phyloP scores from a whole-genome alignment of 1,140 invertebrate species.

The Oreohelix idahoensis region DNA sequence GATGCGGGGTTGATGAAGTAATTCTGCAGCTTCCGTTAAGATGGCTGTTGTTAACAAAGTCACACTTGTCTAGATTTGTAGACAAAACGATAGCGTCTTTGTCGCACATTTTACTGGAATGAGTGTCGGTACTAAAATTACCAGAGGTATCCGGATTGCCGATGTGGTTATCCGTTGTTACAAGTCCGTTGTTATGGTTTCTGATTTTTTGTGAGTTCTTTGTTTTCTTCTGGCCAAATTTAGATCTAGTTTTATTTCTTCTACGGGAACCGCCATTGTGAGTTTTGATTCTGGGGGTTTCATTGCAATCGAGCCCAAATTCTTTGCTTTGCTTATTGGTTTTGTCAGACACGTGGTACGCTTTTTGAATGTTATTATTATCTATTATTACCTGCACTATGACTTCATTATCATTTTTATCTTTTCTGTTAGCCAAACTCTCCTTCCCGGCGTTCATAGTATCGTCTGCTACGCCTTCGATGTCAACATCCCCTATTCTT shows the following conservation, averaged over 20 bases:
- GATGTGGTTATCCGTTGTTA: not conserved
- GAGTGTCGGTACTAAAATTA: too few species aligned
- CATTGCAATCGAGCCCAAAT: not conserved
- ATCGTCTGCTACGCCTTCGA: conserved; percentile 21
- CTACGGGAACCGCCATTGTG: not conserved
- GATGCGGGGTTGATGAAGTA: not conserved
- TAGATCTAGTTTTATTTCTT: not conserved
- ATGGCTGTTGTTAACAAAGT: not conserved
- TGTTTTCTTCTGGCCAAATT: not conserved
- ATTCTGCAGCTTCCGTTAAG: not conserved
- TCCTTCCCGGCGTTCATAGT: not conserved
- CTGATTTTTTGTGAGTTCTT: not conserved
- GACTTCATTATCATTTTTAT: not conserved
- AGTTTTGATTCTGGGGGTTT: not conserved
- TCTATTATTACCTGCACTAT: not conserved
- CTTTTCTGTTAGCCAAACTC: not conserved
- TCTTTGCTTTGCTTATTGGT: not conserved
- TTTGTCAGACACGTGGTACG: not conserved
- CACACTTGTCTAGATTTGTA: not conserved
- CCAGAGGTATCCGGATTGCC: not conserved
- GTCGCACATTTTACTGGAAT: not conserved
- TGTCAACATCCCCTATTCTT: not conserved
- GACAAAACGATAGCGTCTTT: not conserved
- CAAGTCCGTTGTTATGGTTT: not conserved
- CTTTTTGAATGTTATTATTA: not conserved